These are phyloP conservation scores for Eunapius fragilis DNA, from an alignment of 37 sponge, comb jelly and placozoan species.

Conservation along the genomic window DNA sequence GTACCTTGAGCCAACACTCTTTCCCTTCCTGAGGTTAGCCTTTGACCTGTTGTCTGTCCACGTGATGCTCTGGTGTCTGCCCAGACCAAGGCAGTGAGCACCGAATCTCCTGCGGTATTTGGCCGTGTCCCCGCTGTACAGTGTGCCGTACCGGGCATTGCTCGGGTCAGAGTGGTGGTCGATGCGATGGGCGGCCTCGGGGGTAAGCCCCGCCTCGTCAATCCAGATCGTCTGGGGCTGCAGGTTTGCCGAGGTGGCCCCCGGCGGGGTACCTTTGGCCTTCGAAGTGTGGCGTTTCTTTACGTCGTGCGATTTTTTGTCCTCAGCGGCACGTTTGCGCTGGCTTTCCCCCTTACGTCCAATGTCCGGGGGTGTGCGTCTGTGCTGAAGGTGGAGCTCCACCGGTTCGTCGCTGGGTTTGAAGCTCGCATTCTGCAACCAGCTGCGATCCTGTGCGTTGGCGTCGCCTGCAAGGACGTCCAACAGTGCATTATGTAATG, in stretches of 20 bases:
- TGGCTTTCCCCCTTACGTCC: background rate
- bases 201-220: slow-evolving; percentile 60
- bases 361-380: background rate
- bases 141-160: slow-evolving; percentile 61
- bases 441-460: slow-evolving; percentile 11
- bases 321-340: background rate
- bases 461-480: background rate
- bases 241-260: no score
- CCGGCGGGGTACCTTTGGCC: background rate
- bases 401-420: background rate
- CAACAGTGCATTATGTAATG: background rate
- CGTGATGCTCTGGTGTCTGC: slow-evolving; percentile 16
- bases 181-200: slow-evolving; percentile 59
- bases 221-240: slow-evolving; percentile 56
- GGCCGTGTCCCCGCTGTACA: slow-evolving; percentile 78
- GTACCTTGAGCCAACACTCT: background rate
- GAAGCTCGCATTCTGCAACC: slow-evolving; percentile 34
- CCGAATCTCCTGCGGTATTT: slow-evolving; percentile 51
- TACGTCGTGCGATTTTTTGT: background rate
- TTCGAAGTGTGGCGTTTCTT: background rate
- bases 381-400: background rate
- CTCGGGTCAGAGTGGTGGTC: slow-evolving; percentile 55
- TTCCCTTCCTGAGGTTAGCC: background rate
- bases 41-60: slow-evolving; percentile 47
- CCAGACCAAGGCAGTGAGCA: slow-evolving; percentile 44